Conservation (phyloP, 2,888 invertebrate species). For the Steinernema hermaphroditum region DNA sequence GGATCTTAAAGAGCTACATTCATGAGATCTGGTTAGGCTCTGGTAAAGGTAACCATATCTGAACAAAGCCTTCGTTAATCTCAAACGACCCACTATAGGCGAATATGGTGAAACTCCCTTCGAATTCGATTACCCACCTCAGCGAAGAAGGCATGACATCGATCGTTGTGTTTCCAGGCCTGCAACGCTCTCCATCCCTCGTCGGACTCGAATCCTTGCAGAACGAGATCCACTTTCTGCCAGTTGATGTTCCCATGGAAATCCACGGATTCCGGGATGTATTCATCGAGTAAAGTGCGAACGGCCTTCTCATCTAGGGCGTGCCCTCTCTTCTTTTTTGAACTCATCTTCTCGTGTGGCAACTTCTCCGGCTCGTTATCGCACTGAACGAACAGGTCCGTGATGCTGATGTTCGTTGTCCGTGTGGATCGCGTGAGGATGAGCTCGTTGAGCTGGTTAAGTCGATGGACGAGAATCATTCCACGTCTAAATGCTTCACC, state of each 20-base stretch:
- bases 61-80: too few relatives aligned
- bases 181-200: constrained; percentile 30
- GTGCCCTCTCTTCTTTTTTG: constrained; percentile 14
- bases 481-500: constrained; percentile 48
- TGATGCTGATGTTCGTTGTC: constrained; percentile 31
- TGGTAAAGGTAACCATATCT: too few relatives aligned
- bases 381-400: constrained; percentile 36
- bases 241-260: constrained; percentile 26
- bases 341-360: constrained; percentile 15
- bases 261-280: constrained; percentile 10
- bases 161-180: constrained; percentile 38
- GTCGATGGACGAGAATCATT: constrained; percentile 50
- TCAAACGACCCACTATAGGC: too few relatives aligned
- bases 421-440: constrained; percentile 32
- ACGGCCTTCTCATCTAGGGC: constrained; percentile 16
- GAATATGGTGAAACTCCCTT: too few relatives aligned
- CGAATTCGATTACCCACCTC: too few relatives aligned
- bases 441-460: constrained; percentile 52
- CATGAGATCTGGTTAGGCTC: too few relatives aligned
- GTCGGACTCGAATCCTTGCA: constrained; percentile 36
- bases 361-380: constrained; percentile 30
- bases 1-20: too few relatives aligned
- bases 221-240: constrained; percentile 36
- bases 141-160: constrained; percentile 38
- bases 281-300: neutral